Evolutionary conservation across 2,797 vertebrate genomes (phyloP).

Genomic region (Centropyge bicolor): DNA sequence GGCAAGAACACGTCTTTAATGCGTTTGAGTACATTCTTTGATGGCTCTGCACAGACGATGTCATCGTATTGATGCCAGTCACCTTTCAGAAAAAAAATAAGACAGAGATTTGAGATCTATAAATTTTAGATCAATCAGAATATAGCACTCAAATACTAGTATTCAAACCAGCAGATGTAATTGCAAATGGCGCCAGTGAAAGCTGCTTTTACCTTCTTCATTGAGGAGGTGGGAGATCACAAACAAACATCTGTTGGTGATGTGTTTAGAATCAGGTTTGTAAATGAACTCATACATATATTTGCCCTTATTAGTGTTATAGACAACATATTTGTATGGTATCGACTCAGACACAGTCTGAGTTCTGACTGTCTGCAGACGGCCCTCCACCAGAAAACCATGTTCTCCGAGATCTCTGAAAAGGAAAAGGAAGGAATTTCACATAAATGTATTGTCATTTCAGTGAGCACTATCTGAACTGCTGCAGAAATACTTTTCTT

Average conservation of each 20-base stretch:
- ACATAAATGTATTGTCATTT: background rate
- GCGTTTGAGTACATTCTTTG: fast-evolving
- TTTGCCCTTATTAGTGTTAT: fast-evolving
- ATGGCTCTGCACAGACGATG: slow-evolving; percentile 85
- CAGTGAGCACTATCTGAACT: background rate
- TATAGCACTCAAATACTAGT: background rate
- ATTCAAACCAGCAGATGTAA: background rate
- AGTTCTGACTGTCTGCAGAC: slow-evolving; percentile 50
- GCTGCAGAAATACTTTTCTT: no score
- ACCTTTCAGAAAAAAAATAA: slow-evolving; percentile 53
- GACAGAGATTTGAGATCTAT: background rate
- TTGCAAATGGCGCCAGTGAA: fast-evolving
- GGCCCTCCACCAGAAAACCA: slow-evolving; percentile 89
- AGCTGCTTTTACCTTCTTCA: slow-evolving; percentile 71
- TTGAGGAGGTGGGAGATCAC: slow-evolving; percentile 59
- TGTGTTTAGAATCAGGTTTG: slow-evolving; percentile 38
- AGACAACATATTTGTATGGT: slow-evolving; percentile 92
- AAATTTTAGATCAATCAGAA: no score
- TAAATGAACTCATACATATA: slow-evolving; percentile 89
- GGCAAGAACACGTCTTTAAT: fast-evolving
- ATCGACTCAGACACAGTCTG: slow-evolving; percentile 52
- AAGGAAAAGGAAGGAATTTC: background rate
- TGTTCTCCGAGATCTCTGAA: slow-evolving; percentile 81
- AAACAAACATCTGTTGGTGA: slow-evolving; percentile 86
- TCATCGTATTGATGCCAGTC: slow-evolving; percentile 99